Evolutionary conservation across 2,888 invertebrate species (phyloP), one percentile per base, ranked within the genome.

Genomic region (Netelia inedita): DNA sequence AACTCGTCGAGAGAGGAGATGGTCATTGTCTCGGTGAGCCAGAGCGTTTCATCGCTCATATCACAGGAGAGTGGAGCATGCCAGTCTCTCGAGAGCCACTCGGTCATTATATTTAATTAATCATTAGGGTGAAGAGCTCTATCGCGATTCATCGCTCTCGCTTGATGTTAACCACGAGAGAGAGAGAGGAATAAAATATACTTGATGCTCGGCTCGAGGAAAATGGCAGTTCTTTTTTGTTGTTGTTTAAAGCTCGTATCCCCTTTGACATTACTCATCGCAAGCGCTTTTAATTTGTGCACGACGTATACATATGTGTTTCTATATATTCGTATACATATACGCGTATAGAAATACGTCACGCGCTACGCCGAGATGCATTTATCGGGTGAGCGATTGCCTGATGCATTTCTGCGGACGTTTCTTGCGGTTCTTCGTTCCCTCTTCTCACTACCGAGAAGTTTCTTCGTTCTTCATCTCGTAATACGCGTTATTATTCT

Each of bases 51-150:
- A 91, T 91, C 91, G 87, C 87, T 90, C 91, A 35, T 57, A 89
- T 87, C 85, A 73, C 73, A 81, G 81, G 68, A 68, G 61, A 65
- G 21, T 28, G 59, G 19, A n/a, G 28, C 23, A 23, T 23, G 19
- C 14, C 55, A 61, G 63, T 63, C 55, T 66, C 75, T 50, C 65
- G 79, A 71, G 71, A 46, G 69, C 79, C 14, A 19, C 63, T 72
- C 87, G 87, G 90, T 92, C 92, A 91, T 93, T 91, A 91, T 87
- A 87, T 91, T 93, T 92, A 93, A 93, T 93, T 92, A 92, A 93
- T 93, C 91, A 91, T 91, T 89, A 90, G 88, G 80, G 85, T 86
- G 88, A 89, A 90, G 88, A 89, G 88, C 89, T 88, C 89, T 57
- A 79, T 74, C 79, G 35, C 69, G 90, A 92, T 90, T 91, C 89